Evolutionary conservation across 2,113 vertebrate species (phyloP), one percentile per base, ranked within the genome.

Genomic region (Puma concolor): DNA sequence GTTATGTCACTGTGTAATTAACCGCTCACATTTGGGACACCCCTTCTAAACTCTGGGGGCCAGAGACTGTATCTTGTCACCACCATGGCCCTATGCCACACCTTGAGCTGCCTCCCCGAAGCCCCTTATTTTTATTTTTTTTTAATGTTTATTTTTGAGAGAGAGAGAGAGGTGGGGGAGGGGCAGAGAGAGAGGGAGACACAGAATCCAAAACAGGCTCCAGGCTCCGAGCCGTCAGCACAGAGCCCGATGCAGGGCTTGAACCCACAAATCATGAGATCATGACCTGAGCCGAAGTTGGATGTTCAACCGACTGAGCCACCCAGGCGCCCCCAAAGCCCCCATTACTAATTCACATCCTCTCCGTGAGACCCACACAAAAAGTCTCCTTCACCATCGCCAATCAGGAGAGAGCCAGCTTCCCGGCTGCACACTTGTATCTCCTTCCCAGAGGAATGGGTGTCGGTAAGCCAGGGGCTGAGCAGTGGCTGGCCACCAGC

Each of bases 361-460:
- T 48, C 38, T 54, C 52, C 41, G 19, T 44, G 50, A 77, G 4
- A 67, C 13, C n/a, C 71, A 52, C 57, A 17, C 16, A 31, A 25
- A 16, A 52, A 38, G n/a, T 76, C 76, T 69, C n/a, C 4, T 0
- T 48, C 48, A 2, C n/a, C 21, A 27, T 69, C 27, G 36, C 16
- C 63, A 7, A 9, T 13, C 9, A 67, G 72, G 23, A 29, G 31
- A 44, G 16, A 48, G 41, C 36, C 29, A 10, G 72, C 48, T 77
- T 15, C 38, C 36, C 36, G 27, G 15, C 1, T n/a, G 0, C 7
- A 5, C 91, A 16, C 33, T 0, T 12, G 4, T 15, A 16, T 12
- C 38, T 21, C 21, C 11, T 57, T 27, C 84, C 63, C 48, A 44
- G 63, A 25, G 44, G n/a, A 38, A 25, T n/a, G 29, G 71, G 44